Evolutionary conservation across 2,888 invertebrate species (phyloP), one percentile per base, ranked within the genome.

Genomic region (Dryadula phaetusa): DNA sequence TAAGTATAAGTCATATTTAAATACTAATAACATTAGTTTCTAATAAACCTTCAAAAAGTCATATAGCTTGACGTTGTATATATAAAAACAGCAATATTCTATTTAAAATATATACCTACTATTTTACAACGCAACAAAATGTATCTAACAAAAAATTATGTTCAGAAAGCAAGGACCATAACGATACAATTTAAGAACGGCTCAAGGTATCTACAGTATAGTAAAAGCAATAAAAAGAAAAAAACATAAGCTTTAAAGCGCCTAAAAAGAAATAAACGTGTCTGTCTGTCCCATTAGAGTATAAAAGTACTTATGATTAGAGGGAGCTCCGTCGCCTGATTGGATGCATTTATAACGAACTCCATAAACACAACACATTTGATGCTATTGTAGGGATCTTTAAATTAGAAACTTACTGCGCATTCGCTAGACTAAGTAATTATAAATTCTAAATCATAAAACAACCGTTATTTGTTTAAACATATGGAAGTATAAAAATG

Each of bases 381-480:
- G 2, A 44, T n/a, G 37, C 20, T 60, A 4, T 1, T 44, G 10
- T 44, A 5, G 12, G 44, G 8, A 16, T 12, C 6, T 32, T 60
- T 32, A n/a, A 16, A 18, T 14, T 44, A 28, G 18, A 32, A 44
- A 44, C n/a, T 46, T 34, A 34, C 34, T 62, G 62, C 34, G 34
- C 12, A 62, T 49, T 22, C 16, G 22, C 16, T 10, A 49, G 12
- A 20, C 47, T 25, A 47, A 7, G 10, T 52, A 12, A 64, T 46
- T 42, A 58, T 65, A 42, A 61, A 42, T 49, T 62, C 40, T 52
- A 53, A 53, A 52, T 49, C 37, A 46, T 22, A 42, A 53, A 53
- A 63, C 47, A 8, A 64, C 52, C 52, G 52, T 46, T 67, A 53
- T 64, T 46, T 54, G 37, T 28, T n/a, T 46, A 18, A 40, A 18